These are phyloP conservation scores for Thalassarche chlororhynchos DNA, from an alignment of 2,113 vertebrate genomes.

Conservation along the genomic window DNA sequence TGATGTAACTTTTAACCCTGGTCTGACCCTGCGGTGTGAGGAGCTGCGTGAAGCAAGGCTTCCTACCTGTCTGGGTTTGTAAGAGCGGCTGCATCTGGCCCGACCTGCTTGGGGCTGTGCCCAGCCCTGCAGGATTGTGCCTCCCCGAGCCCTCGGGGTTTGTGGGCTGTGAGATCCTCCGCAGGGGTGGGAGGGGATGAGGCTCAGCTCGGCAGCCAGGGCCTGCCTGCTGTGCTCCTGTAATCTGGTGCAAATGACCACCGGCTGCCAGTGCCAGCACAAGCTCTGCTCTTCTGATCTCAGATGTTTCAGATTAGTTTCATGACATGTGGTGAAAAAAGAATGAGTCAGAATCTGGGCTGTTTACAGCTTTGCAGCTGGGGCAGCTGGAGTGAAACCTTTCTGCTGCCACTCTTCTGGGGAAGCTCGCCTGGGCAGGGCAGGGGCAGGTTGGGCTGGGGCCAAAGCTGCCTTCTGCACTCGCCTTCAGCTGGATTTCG, in stretches of 20 bases:
- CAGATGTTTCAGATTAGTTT: not conserved
- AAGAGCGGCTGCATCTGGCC: not conserved
- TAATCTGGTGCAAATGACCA: not conserved
- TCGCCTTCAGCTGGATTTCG: fast-evolving
- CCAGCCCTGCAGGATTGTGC: no score
- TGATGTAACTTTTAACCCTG: fast-evolving
- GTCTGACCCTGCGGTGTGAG: not conserved
- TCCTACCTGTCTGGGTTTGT: not conserved
- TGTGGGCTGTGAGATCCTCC: not conserved
- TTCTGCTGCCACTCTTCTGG: fast-evolving
- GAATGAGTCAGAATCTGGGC: not conserved
- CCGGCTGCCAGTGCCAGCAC: not conserved
- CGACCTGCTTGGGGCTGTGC: not conserved
- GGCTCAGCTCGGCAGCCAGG: not conserved
- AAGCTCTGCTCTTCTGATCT: not conserved
- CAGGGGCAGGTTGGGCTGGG: not conserved
- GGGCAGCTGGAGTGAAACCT: not conserved
- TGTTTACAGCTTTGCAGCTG: not conserved
- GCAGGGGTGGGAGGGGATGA: not conserved
- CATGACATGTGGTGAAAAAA: no score
- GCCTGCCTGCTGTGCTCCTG: not conserved
- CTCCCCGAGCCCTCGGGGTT: not conserved
- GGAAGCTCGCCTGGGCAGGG: not conserved
- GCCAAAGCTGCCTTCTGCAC: fast-evolving
- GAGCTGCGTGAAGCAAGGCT: not conserved